phyloP scores from a whole-genome alignment of 2,113 vertebrate species.

The Plestiodon gilberti region DNA sequence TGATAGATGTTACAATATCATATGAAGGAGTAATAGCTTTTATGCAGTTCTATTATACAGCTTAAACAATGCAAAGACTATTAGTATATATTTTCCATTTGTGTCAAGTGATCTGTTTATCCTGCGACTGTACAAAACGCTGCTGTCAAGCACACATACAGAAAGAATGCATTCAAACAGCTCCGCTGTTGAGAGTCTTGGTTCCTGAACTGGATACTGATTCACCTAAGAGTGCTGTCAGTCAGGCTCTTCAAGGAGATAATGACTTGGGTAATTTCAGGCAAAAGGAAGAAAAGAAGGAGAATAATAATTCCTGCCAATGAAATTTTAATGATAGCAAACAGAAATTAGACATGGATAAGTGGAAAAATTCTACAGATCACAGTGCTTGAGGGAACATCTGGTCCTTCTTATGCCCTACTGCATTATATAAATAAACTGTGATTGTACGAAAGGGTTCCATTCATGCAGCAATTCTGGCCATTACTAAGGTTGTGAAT shows the following conservation, averaged over 20 bases:
- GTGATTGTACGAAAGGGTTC: not conserved
- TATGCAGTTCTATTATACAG: not conserved
- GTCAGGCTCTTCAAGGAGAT: not conserved
- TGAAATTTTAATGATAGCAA: not conserved
- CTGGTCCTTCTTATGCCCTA: not conserved
- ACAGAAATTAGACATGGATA: not conserved
- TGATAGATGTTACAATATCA: not conserved
- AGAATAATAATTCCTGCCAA: constrained; percentile 1
- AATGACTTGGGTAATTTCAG: not conserved
- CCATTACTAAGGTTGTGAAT: not conserved
- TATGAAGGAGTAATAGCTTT: not conserved
- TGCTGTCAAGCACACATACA: not conserved
- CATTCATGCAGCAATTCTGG: not conserved
- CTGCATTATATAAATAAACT: not conserved
- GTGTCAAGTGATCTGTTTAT: not conserved
- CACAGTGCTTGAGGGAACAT: not conserved
- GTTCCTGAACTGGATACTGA: not conserved
- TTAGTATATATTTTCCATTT: not conserved
- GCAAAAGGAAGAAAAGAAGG: not conserved
- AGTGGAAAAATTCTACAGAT: not conserved
- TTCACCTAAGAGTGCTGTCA: not conserved
- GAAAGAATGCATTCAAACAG: not conserved
- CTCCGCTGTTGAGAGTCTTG: not conserved
- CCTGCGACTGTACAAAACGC: not conserved
- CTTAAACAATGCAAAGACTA: constrained; percentile 1